Percentiles rank a stretch among this genome's conserved stretches.
phyloP scores from a whole-genome alignment of 2,888 invertebrate genomes.

The Saturnia pavonia region DNA sequence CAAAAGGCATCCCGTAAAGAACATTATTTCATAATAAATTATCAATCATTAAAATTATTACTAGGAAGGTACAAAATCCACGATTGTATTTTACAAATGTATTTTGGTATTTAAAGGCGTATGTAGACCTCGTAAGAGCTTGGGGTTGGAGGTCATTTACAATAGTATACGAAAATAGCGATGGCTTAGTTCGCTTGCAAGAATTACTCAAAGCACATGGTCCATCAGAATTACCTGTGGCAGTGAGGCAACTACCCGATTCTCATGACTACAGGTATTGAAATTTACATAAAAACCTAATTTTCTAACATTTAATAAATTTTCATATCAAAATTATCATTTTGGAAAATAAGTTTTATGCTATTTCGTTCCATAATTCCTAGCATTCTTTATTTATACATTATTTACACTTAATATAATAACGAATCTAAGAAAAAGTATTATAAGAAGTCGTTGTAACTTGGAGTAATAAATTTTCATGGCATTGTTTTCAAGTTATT shows the following conservation, averaged over 20 bases:
- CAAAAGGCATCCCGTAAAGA: neutral
- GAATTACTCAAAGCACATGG: constrained; percentile 94
- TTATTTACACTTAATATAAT: neutral
- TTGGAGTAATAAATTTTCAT: neutral
- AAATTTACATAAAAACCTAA: neutral
- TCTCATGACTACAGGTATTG: constrained; percentile 91
- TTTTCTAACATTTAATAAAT: too few species aligned
- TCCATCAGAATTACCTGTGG: constrained; percentile 91
- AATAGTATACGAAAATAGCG: constrained; percentile 97
- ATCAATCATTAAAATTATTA: neutral
- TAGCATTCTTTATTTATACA: too few species aligned
- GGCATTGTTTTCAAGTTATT: neutral
- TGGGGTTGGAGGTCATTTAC: constrained; percentile 98
- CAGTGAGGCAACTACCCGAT: constrained; percentile 92
- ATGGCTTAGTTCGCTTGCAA: constrained; percentile 93
- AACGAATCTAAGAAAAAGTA: neutral
- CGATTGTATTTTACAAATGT: neutral
- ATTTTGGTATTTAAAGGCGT: constrained; percentile 84
- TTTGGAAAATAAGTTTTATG: too few species aligned
- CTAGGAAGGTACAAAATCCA: neutral
- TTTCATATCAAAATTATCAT: too few species aligned
- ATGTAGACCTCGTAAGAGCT: constrained; percentile 93
- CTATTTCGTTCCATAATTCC: too few species aligned
- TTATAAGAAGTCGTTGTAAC: neutral
- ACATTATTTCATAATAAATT: neutral